phyloP scores from a whole-genome alignment of 1,140 invertebrate genomes.

The Campoletis sonorensis region DNA sequence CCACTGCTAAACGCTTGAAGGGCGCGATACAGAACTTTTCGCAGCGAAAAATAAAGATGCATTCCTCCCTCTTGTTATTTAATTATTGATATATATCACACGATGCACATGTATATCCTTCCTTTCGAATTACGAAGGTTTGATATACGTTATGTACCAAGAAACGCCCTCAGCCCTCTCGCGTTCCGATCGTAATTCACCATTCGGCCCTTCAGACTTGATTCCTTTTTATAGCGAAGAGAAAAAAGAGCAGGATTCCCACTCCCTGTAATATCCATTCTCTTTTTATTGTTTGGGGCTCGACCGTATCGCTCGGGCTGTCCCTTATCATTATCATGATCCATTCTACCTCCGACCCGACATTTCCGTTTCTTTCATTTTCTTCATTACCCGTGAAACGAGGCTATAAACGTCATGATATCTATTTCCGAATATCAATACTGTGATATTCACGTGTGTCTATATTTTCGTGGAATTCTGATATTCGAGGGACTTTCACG shows the following conservation, averaged over 20 bases:
- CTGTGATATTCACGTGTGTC: background rate
- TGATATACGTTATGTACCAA: background rate
- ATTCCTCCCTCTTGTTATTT: background rate
- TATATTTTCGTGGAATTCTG: background rate
- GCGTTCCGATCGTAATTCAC: slow-evolving; percentile 21
- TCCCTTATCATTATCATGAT: slow-evolving; percentile 13
- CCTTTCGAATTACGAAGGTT: slow-evolving; percentile 24
- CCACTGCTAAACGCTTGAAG: background rate
- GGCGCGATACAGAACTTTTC: background rate
- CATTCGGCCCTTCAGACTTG: slow-evolving; percentile 6
- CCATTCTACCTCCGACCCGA: background rate
- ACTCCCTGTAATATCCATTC: slow-evolving; percentile 18
- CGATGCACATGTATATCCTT: background rate
- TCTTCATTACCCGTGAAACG: background rate
- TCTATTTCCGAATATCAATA: background rate
- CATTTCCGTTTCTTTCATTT: background rate
- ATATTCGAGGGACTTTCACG: background rate
- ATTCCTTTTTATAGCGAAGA: slow-evolving; percentile 3
- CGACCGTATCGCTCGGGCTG: background rate
- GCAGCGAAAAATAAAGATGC: background rate
- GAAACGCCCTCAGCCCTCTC: slow-evolving; percentile 11
- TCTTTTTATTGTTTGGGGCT: background rate
- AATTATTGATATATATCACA: background rate
- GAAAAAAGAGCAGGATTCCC: background rate
- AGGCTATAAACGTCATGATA: background rate